A percentile compares a stretch with the other conserved stretches of the same genome.
These are phyloP conservation scores for Eurystomus glaucurus DNA, from an alignment of 2,797 vertebrate genomes.

Conservation along the genomic window DNA sequence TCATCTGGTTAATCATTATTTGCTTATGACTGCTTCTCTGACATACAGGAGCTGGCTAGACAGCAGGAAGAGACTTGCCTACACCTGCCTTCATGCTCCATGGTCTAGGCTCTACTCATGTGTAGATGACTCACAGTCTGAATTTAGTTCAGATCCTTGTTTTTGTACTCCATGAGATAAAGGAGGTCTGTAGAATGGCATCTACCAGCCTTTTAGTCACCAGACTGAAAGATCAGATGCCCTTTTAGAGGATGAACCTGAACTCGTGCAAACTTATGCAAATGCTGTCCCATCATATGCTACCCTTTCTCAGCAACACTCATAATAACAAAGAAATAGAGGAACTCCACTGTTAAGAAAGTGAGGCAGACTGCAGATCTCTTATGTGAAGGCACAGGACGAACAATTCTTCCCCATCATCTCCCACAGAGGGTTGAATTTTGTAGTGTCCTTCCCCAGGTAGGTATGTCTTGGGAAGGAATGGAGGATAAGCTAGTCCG, in stretches of 20 bases:
- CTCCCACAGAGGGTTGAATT: accelerated
- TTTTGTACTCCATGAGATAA: neutral
- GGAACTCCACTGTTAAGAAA: neutral
- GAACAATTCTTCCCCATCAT: neutral
- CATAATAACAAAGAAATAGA: neutral
- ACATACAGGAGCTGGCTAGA: neutral
- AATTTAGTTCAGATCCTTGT: neutral
- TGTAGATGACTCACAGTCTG: neutral
- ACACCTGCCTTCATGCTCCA: neutral
- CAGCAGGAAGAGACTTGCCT: neutral
- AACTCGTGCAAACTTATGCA: neutral
- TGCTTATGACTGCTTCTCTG: neutral
- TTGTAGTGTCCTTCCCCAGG: neutral
- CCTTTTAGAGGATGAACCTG: neutral
- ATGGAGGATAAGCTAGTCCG: neutral
- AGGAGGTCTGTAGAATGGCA: neutral
- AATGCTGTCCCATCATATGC: neutral
- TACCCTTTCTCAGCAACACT: neutral
- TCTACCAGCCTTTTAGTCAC: neutral
- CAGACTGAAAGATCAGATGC: neutral
- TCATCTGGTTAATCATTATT: neutral
- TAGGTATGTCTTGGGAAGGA: neutral
- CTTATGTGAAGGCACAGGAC: neutral
- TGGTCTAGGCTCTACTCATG: neutral
- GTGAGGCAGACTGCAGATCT: neutral